phyloP scores from a whole-genome alignment of 1,140 invertebrate genomes.

The Oscheius sp. region DNA sequence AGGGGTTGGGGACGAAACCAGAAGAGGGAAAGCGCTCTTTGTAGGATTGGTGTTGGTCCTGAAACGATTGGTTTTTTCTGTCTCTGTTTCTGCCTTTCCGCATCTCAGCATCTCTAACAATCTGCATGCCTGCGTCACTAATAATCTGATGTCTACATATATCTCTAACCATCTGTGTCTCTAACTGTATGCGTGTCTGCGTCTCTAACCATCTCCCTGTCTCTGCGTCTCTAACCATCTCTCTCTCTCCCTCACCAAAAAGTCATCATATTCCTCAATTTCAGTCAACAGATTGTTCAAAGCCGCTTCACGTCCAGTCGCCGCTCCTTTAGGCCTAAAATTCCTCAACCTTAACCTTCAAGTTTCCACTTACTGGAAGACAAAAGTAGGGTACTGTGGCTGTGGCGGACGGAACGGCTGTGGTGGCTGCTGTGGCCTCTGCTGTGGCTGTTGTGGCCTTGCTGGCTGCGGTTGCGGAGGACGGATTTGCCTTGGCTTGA shows the following conservation, averaged over 20 bases:
- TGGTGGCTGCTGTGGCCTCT: neutral
- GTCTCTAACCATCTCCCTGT: no score
- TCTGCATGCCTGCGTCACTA: no score
- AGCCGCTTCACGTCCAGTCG: neutral
- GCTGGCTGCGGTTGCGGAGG: neutral
- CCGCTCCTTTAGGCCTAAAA: neutral
- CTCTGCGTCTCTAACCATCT: no score
- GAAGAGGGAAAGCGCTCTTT: neutral
- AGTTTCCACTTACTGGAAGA: neutral
- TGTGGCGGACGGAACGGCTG: neutral
- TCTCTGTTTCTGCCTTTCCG: no score
- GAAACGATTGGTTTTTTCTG: no score
- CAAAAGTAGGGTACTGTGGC: neutral
- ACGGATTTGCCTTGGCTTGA: neutral
- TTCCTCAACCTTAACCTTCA: neutral
- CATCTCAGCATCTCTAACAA: no score
- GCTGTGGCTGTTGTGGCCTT: neutral
- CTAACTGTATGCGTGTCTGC: neutral
- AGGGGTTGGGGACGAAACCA: neutral
- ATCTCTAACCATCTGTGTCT: neutral
- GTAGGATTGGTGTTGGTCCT: neutral
- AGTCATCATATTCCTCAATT: conserved; percentile 6
- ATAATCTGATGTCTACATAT: no score
- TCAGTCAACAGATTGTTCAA: neutral
- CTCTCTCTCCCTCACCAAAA: conserved; percentile 1